phyloP scores from a whole-genome alignment of 37 sponge, comb jelly and placozoan species.

The Halisarca cf. caerulea region DNA sequence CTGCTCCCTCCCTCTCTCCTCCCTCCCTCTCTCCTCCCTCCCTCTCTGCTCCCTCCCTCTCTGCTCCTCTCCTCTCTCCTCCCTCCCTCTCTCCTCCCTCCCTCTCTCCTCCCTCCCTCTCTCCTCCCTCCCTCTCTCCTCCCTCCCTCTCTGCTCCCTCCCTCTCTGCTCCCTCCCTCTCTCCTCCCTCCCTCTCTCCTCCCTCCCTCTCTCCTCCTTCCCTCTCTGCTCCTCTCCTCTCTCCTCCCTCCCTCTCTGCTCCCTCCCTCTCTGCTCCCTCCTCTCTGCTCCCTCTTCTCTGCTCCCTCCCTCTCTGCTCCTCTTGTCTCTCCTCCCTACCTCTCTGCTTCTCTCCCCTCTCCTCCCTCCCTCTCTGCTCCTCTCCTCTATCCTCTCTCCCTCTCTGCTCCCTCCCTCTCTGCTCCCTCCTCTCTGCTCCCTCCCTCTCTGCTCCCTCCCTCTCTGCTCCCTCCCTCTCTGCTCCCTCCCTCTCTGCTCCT shows the following conservation, averaged over 20 bases:
- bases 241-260: not conserved
- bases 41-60: too few species aligned
- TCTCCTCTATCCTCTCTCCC: not conserved
- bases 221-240: not conserved
- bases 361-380: not conserved
- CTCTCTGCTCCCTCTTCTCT: not conserved
- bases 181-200: not conserved
- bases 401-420: too few species aligned
- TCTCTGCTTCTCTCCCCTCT: not conserved
- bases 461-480: conserved; percentile 25
- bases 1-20: too few species aligned
- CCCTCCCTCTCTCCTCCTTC: not conserved
- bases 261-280: not conserved
- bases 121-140: not conserved
- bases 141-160: not conserved
- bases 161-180: not conserved
- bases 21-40: too few species aligned
- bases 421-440: too few species aligned
- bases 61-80: not conserved
- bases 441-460: conserved; percentile 7
- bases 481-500: not conserved
- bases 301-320: not conserved
- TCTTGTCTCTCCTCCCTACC: not conserved
- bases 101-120: not conserved
- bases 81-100: not conserved